A percentile compares a stretch with the other conserved stretches of the same genome.
These are phyloP conservation scores for Horisme vitalbata DNA, from an alignment of 2,888 invertebrate genomes.

Conservation along the genomic window DNA sequence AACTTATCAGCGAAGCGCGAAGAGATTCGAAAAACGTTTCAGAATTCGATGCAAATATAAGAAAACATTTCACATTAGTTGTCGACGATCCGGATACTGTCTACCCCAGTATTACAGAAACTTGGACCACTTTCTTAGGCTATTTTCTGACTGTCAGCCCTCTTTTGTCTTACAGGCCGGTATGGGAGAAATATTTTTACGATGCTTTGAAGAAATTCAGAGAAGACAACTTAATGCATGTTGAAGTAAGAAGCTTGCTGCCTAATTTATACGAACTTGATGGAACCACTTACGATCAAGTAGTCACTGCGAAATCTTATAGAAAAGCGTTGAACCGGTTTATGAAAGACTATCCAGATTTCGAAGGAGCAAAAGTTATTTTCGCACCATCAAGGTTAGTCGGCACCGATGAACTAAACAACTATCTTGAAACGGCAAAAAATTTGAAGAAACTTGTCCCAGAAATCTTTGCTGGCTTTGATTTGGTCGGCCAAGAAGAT, in stretches of 20 bases:
- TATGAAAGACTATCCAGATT: constrained; percentile 83
- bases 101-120: constrained; percentile 79
- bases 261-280: constrained; percentile 86
- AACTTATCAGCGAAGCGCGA: constrained; percentile 69
- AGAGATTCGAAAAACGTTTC: constrained; percentile 57
- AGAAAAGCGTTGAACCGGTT: constrained; percentile 83
- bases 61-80: constrained; percentile 80
- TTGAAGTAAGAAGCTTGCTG: constrained; percentile 86
- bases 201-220: constrained; percentile 84
- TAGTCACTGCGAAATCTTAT: constrained; percentile 83
- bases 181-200: constrained; percentile 86
- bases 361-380: constrained; percentile 86
- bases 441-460: constrained; percentile 80
- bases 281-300: constrained; percentile 78
- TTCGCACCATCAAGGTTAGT: constrained; percentile 84
- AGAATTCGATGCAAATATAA: constrained; percentile 78
- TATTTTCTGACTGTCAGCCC: constrained; percentile 81
- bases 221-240: constrained; percentile 87
- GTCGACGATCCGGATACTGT: constrained; percentile 67
- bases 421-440: constrained; percentile 67
- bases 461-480: constrained; percentile 88
- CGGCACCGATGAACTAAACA: constrained; percentile 53
- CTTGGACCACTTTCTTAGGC: constrained; percentile 83
- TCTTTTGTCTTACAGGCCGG: constrained; percentile 84
- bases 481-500: constrained; percentile 92